phyloP scores from a whole-genome alignment of 2,888 invertebrate genomes.

The Cheiracanthium punctorium region DNA sequence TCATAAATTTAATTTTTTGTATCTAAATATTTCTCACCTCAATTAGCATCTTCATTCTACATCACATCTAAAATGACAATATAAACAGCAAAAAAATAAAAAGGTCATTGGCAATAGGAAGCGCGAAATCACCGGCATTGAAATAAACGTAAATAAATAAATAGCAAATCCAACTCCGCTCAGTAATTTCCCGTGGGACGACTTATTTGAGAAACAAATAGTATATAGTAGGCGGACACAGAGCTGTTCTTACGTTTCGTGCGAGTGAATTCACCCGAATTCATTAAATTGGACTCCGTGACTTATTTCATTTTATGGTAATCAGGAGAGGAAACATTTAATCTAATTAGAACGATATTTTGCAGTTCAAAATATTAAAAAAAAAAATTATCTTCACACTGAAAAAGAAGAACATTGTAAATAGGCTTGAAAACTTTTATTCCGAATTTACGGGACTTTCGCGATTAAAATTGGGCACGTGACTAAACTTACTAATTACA shows the following conservation, averaged over 20 bases:
- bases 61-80: neutral
- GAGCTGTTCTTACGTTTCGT: conserved; percentile 4
- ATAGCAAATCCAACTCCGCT: conserved; percentile 9
- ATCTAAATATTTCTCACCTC: no score
- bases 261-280: neutral
- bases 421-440: no score
- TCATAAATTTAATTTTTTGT: no score
- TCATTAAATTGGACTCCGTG: neutral
- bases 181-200: conserved; percentile 29
- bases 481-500: no score
- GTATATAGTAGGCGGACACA: conserved; percentile 18
- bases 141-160: conserved; percentile 29
- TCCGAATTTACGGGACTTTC: no score
- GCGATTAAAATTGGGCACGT: no score
- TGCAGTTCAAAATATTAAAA: no score
- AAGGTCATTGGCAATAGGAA: conserved; percentile 29
- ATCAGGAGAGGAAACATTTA: no score
- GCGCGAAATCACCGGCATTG: conserved; percentile 1
- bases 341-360: no score
- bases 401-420: no score
- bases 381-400: no score
- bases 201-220: conserved; percentile 17
- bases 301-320: conserved; percentile 12
- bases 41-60: neutral
- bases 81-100: no score